Conservation (phyloP, 2,888 invertebrate species). For the Scaptomyza reducta region DNA sequence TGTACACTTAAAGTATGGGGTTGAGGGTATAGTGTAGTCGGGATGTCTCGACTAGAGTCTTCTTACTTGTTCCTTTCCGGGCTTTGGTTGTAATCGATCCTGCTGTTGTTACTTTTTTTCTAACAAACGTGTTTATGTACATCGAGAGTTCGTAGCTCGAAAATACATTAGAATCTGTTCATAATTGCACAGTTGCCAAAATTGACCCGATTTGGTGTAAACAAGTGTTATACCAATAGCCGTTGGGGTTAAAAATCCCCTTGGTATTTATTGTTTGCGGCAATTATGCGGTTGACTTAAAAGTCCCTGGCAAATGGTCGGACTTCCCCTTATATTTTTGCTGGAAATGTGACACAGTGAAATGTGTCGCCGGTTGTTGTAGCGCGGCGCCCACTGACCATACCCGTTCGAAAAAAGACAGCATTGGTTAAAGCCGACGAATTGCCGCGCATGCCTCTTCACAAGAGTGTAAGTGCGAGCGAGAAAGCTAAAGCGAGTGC, state of each 20-base stretch:
- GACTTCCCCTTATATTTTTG: background rate
- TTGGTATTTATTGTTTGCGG: background rate
- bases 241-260: background rate
- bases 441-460: constrained; percentile 70
- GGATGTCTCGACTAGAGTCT: too few species aligned
- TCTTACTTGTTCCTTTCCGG: too few species aligned
- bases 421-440: constrained; percentile 68
- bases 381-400: constrained; percentile 13
- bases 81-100: too few species aligned
- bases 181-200: too few species aligned
- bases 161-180: too few species aligned
- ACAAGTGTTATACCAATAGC: background rate
- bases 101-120: too few species aligned
- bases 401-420: constrained; percentile 47
- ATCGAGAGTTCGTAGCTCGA: too few species aligned
- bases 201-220: background rate
- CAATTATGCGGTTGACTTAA: background rate
- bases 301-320: background rate
- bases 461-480: constrained; percentile 8
- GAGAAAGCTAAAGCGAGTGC: constrained; percentile 4
- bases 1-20: too few species aligned
- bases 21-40: too few species aligned
- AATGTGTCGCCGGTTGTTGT: constrained; percentile 52
- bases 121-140: too few species aligned
- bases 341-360: constrained; percentile 48